A percentile compares a stretch with the other conserved stretches of the same genome.
phyloP scores from a whole-genome alignment of 1,140 invertebrate species.

The Drosophila mauritiana region DNA sequence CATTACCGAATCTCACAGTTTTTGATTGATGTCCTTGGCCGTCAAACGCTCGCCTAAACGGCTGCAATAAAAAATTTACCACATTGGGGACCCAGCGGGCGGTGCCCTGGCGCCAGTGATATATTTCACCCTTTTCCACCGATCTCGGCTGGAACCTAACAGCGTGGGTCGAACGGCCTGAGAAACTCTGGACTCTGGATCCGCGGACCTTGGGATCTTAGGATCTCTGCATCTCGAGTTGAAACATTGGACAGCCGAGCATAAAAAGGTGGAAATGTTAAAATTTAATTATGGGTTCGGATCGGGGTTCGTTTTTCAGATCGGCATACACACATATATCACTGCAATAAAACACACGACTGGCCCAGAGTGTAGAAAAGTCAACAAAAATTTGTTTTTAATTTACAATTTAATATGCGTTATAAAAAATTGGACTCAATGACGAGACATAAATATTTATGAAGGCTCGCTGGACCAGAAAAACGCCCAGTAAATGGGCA shows the following conservation, averaged over 20 bases:
- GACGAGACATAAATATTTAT: constrained; percentile 81
- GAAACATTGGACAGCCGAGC: constrained; percentile 19
- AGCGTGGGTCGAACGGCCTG: constrained; percentile 55
- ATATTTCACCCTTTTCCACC: constrained; percentile 77
- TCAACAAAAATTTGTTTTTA: constrained; percentile 83
- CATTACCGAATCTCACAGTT: constrained; percentile 39
- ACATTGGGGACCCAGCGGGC: constrained; percentile 72
- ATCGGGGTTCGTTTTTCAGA: constrained; percentile 1
- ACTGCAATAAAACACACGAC: constrained; percentile 66
- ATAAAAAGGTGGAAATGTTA: constrained; percentile 81
- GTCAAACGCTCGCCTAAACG: constrained; percentile 79
- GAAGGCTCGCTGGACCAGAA: constrained; percentile 59
- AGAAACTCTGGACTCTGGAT: constrained; percentile 24
- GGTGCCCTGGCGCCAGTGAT: constrained; percentile 78
- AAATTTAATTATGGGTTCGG: constrained; percentile 82
- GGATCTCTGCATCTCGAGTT: constrained; percentile 10
- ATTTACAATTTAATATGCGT: constrained; percentile 83
- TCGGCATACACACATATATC: constrained; percentile 43
- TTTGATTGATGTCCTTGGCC: constrained; percentile 79
- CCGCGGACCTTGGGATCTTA: not conserved
- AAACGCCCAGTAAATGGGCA: constrained; percentile 5
- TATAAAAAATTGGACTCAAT: constrained; percentile 82
- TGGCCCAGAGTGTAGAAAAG: constrained; percentile 71
- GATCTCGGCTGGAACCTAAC: constrained; percentile 33
- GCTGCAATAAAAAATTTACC: constrained; percentile 82